A percentile compares a stretch with the other conserved stretches of the same genome.
Conservation (phyloP, 2,113 vertebrate genomes). For the Coptodon rendalli region DNA sequence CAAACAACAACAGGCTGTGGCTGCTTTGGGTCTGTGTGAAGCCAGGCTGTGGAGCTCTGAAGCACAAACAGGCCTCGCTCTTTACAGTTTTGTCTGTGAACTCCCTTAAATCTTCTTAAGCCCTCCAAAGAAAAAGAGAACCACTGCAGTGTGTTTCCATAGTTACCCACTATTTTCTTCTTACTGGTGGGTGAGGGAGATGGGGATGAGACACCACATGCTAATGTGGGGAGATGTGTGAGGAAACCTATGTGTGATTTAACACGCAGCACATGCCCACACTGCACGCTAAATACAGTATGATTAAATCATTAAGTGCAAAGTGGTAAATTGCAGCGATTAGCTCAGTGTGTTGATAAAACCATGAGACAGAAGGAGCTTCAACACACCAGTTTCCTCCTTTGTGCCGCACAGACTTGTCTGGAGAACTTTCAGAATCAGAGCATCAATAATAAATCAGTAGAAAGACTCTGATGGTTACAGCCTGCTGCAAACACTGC, state of each 20-base stretch:
- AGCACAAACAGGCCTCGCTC: slow-evolving; percentile 2
- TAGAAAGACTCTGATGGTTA: not conserved
- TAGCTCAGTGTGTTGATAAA: not conserved
- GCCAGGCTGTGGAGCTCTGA: not conserved
- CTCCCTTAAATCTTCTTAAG: slow-evolving; percentile 51
- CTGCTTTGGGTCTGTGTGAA: not conserved
- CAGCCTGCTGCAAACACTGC: not conserved
- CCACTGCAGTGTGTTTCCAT: slow-evolving; percentile 47
- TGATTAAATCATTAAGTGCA: slow-evolving; percentile 3
- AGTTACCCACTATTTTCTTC: slow-evolving; percentile 34
- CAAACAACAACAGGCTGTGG: not conserved
- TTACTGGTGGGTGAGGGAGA: not conserved
- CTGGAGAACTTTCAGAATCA: not conserved
- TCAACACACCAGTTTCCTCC: not conserved
- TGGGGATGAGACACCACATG: not conserved
- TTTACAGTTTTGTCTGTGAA: slow-evolving; percentile 2
- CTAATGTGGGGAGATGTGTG: not conserved
- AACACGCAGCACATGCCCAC: not conserved
- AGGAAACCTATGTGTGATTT: not conserved
- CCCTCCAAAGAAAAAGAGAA: slow-evolving; percentile 18
- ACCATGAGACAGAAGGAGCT: not conserved
- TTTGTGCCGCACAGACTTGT: not conserved
- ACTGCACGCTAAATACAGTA: not conserved
- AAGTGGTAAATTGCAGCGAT: not conserved
- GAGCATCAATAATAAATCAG: not conserved